Base-by-base conservation (phyloP, 1,140 invertebrate genomes). In the Polypedilum pembai region DNA sequence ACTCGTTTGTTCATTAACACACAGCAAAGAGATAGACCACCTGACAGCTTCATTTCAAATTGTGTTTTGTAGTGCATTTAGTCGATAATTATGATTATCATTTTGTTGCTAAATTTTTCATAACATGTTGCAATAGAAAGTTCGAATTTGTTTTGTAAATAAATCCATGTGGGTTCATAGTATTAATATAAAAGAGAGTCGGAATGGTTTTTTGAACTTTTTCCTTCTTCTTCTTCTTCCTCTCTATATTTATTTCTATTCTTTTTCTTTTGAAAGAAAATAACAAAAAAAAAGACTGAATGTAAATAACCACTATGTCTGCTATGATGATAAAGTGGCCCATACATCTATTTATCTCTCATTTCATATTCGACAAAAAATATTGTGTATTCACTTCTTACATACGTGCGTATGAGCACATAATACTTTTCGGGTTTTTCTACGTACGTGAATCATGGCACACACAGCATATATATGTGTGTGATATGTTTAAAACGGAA, bases 241-340 rank as follows among this genome's bases (percentile, higher is more conserved):
- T n/a, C n/a, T n/a, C n/a, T n/a, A n/a, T n/a, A n/a, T n/a, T n/a
- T n/a, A n/a, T n/a, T n/a, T n/a, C n/a, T n/a, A n/a, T n/a, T n/a
- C n/a, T n/a, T n/a, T 33, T 33, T 33, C 24, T 33, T 33, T 33
- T 33, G 24, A 33, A 33, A 33, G 5, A 3, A 33, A 33, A 33
- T 3, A 33, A 33, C 24, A 33, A 33, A 33, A 33, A 33, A 33
- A 56, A n/a, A n/a, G n/a, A n/a, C n/a, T 56, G n/a, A 15, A 56
- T 56, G 45, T 56, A 56, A 56, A 56, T 56, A 56, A 56, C 45
- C 45, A 56, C 45, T 56, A 56, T 56, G 45, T 56, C 41, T 45
- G 24, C 24, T 1, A 56, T 56, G n/a, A 56, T 56, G 45, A 56
- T 56, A 56, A n/a, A n/a, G 45, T 33, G n/a, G 45, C 10, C 45